These are phyloP conservation scores for Apoda limacodes DNA, from an alignment of 2,888 invertebrate genomes.

Conservation along the genomic window DNA sequence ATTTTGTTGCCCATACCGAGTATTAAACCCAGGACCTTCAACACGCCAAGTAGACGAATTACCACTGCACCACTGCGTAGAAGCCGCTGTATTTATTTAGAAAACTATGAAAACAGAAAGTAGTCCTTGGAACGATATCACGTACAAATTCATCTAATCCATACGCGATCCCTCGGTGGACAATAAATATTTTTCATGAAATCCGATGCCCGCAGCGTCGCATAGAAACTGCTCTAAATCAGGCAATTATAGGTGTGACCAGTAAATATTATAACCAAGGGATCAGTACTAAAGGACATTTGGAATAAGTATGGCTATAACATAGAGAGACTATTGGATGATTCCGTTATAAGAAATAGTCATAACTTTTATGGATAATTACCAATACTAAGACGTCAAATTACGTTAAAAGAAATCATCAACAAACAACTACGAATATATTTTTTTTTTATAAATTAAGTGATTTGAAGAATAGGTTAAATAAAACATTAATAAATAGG, in stretches of 20 bases:
- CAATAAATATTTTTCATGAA: slow-evolving; percentile 67
- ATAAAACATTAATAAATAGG: no score
- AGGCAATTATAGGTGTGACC: slow-evolving; percentile 65
- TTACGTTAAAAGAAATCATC: no score
- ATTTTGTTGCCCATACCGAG: no score
- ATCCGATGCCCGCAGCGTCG: slow-evolving; percentile 46
- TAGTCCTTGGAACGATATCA: slow-evolving; percentile 30
- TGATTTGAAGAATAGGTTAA: no score
- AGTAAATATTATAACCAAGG: slow-evolving; percentile 59
- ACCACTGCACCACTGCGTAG: no score
- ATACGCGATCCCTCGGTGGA: slow-evolving; percentile 35
- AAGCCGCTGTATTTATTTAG: no score
- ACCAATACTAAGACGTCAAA: no score
- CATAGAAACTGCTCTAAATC: slow-evolving; percentile 65
- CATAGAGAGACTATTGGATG: slow-evolving; percentile 18
- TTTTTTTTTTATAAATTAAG: no score
- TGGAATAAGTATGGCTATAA: slow-evolving; percentile 17
- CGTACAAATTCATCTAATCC: slow-evolving; percentile 65
- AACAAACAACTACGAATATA: no score
- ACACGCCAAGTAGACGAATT: no score
- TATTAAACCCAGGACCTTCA: no score
- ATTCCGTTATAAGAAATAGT: slow-evolving; percentile 1
- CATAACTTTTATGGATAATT: no score
- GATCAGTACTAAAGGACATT: slow-evolving; percentile 36
- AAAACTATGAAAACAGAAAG: background rate